Evolutionary conservation across 1,140 invertebrate genomes (phyloP), one percentile per base, ranked within the genome.

Genomic region (Brachionus calyciflorus): DNA sequence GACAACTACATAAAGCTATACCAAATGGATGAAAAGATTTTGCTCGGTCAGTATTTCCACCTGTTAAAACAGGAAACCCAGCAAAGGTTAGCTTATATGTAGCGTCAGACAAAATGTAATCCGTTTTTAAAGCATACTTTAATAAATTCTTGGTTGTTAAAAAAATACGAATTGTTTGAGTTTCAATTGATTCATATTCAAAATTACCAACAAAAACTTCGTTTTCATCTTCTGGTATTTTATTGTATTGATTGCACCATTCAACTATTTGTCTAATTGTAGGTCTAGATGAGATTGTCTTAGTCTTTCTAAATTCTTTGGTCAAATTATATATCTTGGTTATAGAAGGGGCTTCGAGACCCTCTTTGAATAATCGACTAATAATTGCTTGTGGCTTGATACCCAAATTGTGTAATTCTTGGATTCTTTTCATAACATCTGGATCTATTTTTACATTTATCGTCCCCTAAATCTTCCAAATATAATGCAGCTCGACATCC

Each of bases 11-110:
- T 14, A 57, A 57, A 57, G 53, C 53, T 57, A 57, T 57, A 30
- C 26, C 53, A 33, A 57, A 57, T 30, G 53, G 53, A 14, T 57
- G 53, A 57, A 57, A 57, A 3, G 53, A 30, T 14, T 57, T 57
- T 3, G 24, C 28, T 14, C 30, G 2, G n/a, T 30, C 53, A 5
- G 53, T 57, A 3, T 10, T 57, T 14, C 53, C 53, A 10, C 24
- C 53, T 14, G 28, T 57, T 14, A 57, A 57, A 33, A 33, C 26
- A 30, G 53, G 53, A 57, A 30, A 57, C 10, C 53, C 53, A 14
- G 24, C 26, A 10, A 2, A 33, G 10, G 28, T 30, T 7, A 57
- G 28, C 28, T 51, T 51, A n/a, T 57, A 57, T 30, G 53, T 57
- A 30, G 53, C 53, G 17, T 57, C 26, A 57, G 53, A 9, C 12